Evolutionary conservation across 1,140 invertebrate genomes (phyloP), one percentile per base, ranked within the genome.

Genomic region (Trichonephila inaurata): DNA sequence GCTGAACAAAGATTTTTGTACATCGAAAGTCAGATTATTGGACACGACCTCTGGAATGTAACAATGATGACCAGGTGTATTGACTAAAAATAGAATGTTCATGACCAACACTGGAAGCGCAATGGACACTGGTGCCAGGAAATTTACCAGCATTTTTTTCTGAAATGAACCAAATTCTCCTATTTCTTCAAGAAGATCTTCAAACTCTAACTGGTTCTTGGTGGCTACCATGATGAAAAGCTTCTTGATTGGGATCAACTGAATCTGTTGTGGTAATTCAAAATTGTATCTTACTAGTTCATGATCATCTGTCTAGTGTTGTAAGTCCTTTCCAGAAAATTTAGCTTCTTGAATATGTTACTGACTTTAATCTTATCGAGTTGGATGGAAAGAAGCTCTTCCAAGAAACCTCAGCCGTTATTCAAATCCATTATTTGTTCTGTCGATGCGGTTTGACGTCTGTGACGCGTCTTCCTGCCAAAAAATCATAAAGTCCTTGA

Each of bases 101-200:
- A 94, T 87, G 21, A 66, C 33, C 19, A 66, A n/a, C 18, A 69
- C 2, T 12, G 89, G 44, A 24, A 66, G 28, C 6, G 58, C 69
- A 8, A 51, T 66, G 12, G 92, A 69, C 21, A 90, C 89, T 44
- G 94, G 94, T 16, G 91, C 40, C 58, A 95, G 28, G 19, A 95
- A 94, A 33, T 58, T 66, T 2, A 62, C 33, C 1, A 94, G 40
- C 14, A 94, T 24, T 51, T 95, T 95, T 64, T 96, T 96, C 95
- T 97, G 97, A 95, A 96, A 97, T 18, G 95, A 95, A 5, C 97
- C 97, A 90, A 97, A 96, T 94, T 97, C 97, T 3, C 97, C 97
- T 21, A 97, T 95, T 95, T 97, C 96, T 58, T 96, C 96, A 12
- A 97, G 95, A 69, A 97, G 95, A 85, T 96, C 95, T 95, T 97